phyloP scores from a whole-genome alignment of 37 sponge, comb jelly and placozoan species.

The Petrosia ficiformis region DNA sequence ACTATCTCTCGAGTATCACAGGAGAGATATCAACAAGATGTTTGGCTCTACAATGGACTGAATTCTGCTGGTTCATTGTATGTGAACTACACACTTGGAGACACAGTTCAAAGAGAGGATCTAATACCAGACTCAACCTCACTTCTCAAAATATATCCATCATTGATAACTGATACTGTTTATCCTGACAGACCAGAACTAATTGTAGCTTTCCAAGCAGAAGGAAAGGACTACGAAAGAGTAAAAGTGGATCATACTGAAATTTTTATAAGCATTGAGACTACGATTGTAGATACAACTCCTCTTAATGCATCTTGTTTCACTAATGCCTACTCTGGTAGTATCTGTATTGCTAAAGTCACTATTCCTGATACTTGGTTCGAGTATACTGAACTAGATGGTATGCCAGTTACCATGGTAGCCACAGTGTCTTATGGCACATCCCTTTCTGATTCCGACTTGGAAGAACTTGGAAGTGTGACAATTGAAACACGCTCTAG shows the following conservation, averaged over 20 bases:
- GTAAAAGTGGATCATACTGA: constrained; percentile 27
- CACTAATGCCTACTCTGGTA: constrained; percentile 9
- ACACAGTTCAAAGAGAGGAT: neutral
- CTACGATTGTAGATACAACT: neutral
- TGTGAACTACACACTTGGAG: constrained; percentile 41
- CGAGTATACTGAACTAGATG: neutral
- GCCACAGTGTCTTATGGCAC: constrained; percentile 27
- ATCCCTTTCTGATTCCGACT: neutral
- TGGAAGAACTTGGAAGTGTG: constrained; percentile 11
- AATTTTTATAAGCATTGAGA: constrained; percentile 23
- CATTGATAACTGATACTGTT: constrained; percentile 19
- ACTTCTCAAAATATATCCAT: constrained; percentile 14
- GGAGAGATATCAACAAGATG: constrained; percentile 44
- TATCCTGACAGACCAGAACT: constrained; percentile 43
- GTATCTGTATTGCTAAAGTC: constrained; percentile 31
- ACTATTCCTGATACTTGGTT: constrained; percentile 37
- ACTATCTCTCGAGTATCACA: constrained; percentile 37
- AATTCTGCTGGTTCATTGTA: neutral
- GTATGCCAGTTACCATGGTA: neutral
- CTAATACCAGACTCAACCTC: constrained; percentile 20
- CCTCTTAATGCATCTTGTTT: constrained; percentile 25
- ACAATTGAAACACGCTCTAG: neutral
- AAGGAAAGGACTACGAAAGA: constrained; percentile 22
- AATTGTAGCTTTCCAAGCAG: constrained; percentile 47
- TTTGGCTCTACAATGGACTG: constrained; percentile 62